Conservation (phyloP, 1,140 invertebrate species). For the Pseudomyrmex flavicornis region DNA sequence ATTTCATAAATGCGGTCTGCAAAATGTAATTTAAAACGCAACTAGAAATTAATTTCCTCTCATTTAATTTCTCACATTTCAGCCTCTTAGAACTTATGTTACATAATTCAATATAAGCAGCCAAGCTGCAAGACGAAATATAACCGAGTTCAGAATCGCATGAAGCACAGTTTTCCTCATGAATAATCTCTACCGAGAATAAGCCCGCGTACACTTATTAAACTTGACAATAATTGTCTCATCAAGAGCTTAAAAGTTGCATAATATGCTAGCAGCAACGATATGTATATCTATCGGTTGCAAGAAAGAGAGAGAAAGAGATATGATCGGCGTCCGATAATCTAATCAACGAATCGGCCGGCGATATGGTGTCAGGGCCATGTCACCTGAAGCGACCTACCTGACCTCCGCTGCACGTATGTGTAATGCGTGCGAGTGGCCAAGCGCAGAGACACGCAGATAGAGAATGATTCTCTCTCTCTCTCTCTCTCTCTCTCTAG, state of each 20-base stretch:
- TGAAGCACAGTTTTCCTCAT: constrained; percentile 2
- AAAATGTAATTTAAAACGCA: background rate
- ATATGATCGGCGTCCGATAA: constrained; percentile 56
- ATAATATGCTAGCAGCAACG: too few species aligned
- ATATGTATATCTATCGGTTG: background rate
- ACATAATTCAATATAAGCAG: constrained; percentile 34
- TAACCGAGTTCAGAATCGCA: constrained; percentile 22
- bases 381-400: constrained; percentile 70
- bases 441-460: constrained; percentile 55
- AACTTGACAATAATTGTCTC: background rate
- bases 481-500: constrained; percentile 56
- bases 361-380: constrained; percentile 71
- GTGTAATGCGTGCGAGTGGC: constrained; percentile 55
- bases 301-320: background rate
- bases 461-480: constrained; percentile 3
- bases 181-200: constrained; percentile 27
- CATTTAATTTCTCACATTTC: constrained; percentile 48
- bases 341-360: constrained; percentile 68
- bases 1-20: background rate
- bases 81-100: constrained; percentile 17
- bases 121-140: constrained; percentile 27
- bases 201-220: background rate
- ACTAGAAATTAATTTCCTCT: constrained; percentile 33
- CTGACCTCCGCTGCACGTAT: constrained; percentile 65
- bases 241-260: background rate